phyloP scores from a whole-genome alignment of 92 coral and sea anemone species.

The Palythoa grandiflora region DNA sequence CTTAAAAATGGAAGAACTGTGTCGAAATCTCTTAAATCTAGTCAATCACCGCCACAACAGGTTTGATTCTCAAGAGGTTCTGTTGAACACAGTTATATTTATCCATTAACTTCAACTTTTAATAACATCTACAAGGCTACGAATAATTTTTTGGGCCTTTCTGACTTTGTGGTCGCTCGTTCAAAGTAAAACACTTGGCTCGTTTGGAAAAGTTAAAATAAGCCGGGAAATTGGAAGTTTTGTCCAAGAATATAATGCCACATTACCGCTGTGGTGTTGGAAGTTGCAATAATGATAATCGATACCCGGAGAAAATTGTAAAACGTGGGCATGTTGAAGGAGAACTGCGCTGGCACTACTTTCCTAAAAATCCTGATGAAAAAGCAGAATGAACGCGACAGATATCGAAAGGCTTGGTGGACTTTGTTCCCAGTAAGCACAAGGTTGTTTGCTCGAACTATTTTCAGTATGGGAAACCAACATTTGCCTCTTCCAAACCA shows the following conservation, averaged over 20 bases:
- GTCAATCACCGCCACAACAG: too few relatives aligned
- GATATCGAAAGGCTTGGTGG: constrained; percentile 11
- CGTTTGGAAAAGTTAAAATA: not conserved
- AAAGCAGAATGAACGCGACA: constrained; percentile 10
- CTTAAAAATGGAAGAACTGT: too few relatives aligned
- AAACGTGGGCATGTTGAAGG: constrained; percentile 21
- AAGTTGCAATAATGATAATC: constrained; percentile 7
- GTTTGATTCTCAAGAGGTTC: too few relatives aligned
- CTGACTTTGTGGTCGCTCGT: too few relatives aligned
- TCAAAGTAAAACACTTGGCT: not conserved
- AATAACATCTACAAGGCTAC: too few relatives aligned
- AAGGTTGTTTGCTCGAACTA: constrained; percentile 58
- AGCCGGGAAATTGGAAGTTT: not conserved
- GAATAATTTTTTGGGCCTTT: too few relatives aligned
- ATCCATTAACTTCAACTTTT: too few relatives aligned
- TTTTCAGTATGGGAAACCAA: constrained; percentile 47
- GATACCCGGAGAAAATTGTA: constrained; percentile 15
- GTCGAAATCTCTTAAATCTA: too few relatives aligned
- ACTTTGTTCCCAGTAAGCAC: constrained; percentile 1
- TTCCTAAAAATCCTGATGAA: constrained; percentile 23
- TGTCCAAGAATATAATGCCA: not conserved
- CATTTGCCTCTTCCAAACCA: constrained; percentile 32
- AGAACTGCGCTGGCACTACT: constrained; percentile 12
- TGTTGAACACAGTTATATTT: too few relatives aligned
- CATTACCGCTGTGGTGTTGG: constrained; percentile 24